phyloP scores from a whole-genome alignment of 2,797 vertebrate genomes.

The Denticeps clupeoides region DNA sequence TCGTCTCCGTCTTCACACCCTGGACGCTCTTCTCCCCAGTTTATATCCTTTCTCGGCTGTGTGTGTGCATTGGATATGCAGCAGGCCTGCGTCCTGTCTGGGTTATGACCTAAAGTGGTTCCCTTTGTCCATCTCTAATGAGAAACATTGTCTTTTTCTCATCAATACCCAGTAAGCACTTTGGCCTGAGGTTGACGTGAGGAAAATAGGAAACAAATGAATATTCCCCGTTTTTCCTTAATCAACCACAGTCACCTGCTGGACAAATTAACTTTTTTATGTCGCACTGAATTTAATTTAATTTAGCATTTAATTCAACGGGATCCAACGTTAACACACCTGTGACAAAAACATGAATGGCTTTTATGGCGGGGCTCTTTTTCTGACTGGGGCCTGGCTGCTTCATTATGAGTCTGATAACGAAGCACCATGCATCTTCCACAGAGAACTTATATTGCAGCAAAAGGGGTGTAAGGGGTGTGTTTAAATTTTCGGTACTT shows the following conservation, averaged over 20 bases:
- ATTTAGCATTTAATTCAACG: too few relatives aligned
- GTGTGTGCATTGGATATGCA: conserved; percentile 36
- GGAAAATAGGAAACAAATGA: conserved; percentile 7
- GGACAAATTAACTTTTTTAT: too few relatives aligned
- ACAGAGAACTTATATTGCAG: too few relatives aligned
- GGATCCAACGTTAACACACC: too few relatives aligned
- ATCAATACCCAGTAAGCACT: conserved; percentile 18
- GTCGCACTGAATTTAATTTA: too few relatives aligned
- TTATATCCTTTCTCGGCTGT: conserved; percentile 28
- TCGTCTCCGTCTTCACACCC: neutral
- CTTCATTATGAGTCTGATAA: too few relatives aligned
- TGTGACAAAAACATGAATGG: too few relatives aligned
- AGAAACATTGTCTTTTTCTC: conserved; percentile 31
- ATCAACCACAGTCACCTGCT: conserved; percentile 10
- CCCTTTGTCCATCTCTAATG: conserved; percentile 21
- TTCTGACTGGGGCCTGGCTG: too few relatives aligned
- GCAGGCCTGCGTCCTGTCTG: neutral
- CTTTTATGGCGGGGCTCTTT: too few relatives aligned
- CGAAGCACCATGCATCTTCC: too few relatives aligned
- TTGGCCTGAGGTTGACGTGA: conserved; percentile 7
- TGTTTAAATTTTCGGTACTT: too few relatives aligned
- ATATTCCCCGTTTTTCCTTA: neutral
- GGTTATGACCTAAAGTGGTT: conserved; percentile 21
- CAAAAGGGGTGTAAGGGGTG: too few relatives aligned
- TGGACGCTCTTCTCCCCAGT: neutral